phyloP scores from a whole-genome alignment of 2,113 vertebrate genomes.

The Pseudonaja textilis region DNA sequence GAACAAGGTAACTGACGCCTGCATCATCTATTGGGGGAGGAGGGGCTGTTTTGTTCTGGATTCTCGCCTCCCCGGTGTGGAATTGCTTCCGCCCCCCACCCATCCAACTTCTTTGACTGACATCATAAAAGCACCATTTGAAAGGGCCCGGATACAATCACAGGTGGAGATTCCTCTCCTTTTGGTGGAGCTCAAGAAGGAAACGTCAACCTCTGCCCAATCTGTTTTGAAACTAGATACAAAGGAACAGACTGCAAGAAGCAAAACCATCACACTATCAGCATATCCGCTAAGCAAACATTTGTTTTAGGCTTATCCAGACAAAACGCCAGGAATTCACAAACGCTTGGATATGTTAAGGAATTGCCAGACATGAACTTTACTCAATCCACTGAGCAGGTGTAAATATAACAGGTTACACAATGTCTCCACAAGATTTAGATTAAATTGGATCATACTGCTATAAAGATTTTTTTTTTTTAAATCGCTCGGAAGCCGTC shows the following conservation, averaged over 20 bases:
- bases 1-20: conserved; percentile 31
- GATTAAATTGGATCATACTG: background rate
- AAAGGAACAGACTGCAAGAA: background rate
- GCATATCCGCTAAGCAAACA: background rate
- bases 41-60: background rate
- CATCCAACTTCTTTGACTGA: background rate
- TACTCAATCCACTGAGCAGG: background rate
- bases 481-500: background rate
- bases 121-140: background rate
- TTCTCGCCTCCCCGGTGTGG: background rate
- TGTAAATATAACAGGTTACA: background rate
- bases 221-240: background rate
- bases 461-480: background rate
- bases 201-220: too few relatives aligned
- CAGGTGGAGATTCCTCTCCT: background rate
- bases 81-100: background rate
- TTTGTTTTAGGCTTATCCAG: background rate
- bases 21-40: background rate
- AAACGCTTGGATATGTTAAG: background rate
- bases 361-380: background rate
- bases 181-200: background rate
- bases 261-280: background rate
- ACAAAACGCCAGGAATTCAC: background rate
- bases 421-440: background rate
- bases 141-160: background rate